Base-by-base conservation (phyloP, 2,113 vertebrate species). In the Panthera tigris region DNA sequence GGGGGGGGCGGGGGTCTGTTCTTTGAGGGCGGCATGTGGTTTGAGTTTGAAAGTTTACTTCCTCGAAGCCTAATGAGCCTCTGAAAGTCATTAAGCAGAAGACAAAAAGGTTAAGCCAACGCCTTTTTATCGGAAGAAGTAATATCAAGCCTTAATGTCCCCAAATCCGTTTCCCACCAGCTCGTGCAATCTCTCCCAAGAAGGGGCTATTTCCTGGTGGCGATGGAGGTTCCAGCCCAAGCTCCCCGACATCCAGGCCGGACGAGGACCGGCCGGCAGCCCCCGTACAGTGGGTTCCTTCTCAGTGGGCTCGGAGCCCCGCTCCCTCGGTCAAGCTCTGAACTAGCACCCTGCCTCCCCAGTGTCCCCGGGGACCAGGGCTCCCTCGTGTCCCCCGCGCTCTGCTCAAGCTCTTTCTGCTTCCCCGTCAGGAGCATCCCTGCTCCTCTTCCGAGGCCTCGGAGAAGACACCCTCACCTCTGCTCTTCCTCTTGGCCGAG, bases 1-100 rank as follows among this genome's bases (percentile, higher is more conserved):
- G 95, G 0, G 83, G 48, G 31, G 11, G 41, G 52, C 45, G 36
- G 87, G 33, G 55, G 96, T 91, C 88, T 97, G 63, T 92, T 95
- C 97, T 97, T 95, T 95, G 89, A 97, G 63, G 79, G 92, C 41
- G n/a, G 93, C 98, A 97, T 98, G 98, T 98, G 98, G 97, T 99
- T 98, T 98, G 98, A 97, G 78, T 98, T 98, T 98, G 97, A 98
- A 98, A 90, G 90, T 97, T 97, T 96, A 98, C 98, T 98, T 98
- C 98, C 98, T 98, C 69, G 33, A 82, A 41, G 94, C 71, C 96
- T 98, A 98, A 98, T 92, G 97, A 98, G 86, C 91, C 84, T 97
- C 97, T 98, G 98, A 98, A 98, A 98, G 88, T 97, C 97, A 98
- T 98, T 98, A 98, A 97, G 95, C 84, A 97, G 96, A 98, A 98